Conservation (phyloP, 2,888 invertebrate genomes). For the Epinotia brunnichana region DNA sequence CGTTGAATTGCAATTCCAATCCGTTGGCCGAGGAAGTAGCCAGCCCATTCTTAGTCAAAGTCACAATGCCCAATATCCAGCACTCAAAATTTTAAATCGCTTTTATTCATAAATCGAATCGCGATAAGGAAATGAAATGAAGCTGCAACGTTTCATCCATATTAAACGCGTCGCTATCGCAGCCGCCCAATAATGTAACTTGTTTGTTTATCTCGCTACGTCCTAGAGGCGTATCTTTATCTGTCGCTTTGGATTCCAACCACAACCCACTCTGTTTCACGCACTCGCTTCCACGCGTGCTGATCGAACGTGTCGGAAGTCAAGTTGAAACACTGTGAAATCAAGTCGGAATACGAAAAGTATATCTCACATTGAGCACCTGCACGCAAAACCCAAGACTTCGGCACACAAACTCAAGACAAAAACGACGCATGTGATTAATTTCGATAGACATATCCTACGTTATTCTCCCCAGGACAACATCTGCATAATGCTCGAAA, state of each 20-base stretch:
- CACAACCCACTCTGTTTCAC: background rate
- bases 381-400: constrained; percentile 37
- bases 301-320: background rate
- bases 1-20: no score
- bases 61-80: constrained; percentile 9
- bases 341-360: no score
- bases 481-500: constrained; percentile 34
- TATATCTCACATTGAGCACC: background rate
- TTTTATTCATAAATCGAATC: constrained; percentile 16
- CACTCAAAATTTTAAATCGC: constrained; percentile 3
- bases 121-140: constrained; percentile 34
- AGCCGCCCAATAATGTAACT: constrained; percentile 28
- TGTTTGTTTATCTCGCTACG: constrained; percentile 37
- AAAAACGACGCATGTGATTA: background rate
- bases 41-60: constrained; percentile 8
- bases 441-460: background rate
- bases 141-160: constrained; percentile 8
- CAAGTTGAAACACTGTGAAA: no score
- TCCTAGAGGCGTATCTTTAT: background rate
- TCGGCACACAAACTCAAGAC: background rate
- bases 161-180: constrained; percentile 24
- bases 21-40: no score
- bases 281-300: background rate
- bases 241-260: background rate
- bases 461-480: background rate